phyloP scores from a whole-genome alignment of 37 sponge, comb jelly and placozoan species.

The Agelas oroides region DNA sequence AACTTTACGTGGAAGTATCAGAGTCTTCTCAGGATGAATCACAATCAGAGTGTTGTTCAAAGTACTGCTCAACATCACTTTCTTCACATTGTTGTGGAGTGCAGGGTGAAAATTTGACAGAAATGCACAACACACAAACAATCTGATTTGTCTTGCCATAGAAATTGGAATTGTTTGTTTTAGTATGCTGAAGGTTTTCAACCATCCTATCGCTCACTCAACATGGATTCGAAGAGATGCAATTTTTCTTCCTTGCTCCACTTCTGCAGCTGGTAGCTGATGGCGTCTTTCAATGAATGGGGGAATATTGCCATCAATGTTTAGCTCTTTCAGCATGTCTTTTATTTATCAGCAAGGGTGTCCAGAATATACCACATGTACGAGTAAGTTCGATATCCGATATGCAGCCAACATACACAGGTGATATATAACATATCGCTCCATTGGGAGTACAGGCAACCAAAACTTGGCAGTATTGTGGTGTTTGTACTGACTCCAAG shows the following conservation, averaged over 20 bases:
- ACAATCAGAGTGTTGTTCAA: too few relatives aligned
- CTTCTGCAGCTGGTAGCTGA: slow-evolving; percentile 52
- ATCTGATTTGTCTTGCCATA: too few relatives aligned
- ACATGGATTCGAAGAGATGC: slow-evolving; percentile 69
- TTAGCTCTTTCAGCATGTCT: slow-evolving; percentile 46
- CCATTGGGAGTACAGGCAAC: slow-evolving; percentile 50
- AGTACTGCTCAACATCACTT: too few relatives aligned
- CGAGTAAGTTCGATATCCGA: too few relatives aligned
- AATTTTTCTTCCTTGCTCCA: slow-evolving; percentile 53
- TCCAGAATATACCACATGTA: slow-evolving; percentile 36
- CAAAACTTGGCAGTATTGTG: slow-evolving; percentile 59
- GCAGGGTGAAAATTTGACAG: slow-evolving; percentile 70
- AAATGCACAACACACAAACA: slow-evolving; percentile 66
- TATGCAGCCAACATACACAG: slow-evolving; percentile 47
- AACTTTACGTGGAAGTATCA: too few relatives aligned
- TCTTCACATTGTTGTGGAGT: too few relatives aligned
- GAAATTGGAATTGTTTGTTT: too few relatives aligned
- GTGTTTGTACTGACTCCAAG: slow-evolving; percentile 65
- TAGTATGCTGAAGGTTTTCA: slow-evolving; percentile 51
- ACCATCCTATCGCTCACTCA: slow-evolving; percentile 62
- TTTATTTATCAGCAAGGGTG: slow-evolving; percentile 37
- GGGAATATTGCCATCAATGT: slow-evolving; percentile 61
- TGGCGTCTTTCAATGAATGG: slow-evolving; percentile 61
- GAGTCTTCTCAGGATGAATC: too few relatives aligned
- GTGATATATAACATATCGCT: slow-evolving; percentile 37